Conservation (phyloP, 2,113 vertebrate genomes). For the Zosterops japonicus region DNA sequence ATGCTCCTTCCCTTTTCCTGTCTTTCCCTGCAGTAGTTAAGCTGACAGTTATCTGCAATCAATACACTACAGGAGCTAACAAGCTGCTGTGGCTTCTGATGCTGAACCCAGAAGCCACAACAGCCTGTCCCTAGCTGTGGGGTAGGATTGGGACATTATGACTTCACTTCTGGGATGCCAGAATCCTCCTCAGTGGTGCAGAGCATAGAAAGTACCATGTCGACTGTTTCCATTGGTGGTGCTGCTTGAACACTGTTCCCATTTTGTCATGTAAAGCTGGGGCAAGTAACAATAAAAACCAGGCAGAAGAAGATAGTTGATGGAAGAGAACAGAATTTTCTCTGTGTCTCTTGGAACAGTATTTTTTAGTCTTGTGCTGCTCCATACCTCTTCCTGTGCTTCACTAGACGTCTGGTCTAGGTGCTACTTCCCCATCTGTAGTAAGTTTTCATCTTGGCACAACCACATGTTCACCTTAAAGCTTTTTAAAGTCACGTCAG, state of each 20-base stretch:
- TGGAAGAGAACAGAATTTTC: neutral
- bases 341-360: neutral
- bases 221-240: neutral
- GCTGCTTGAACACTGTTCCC: neutral
- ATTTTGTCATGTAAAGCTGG: neutral
- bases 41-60: neutral
- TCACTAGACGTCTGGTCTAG: neutral
- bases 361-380: neutral
- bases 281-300: neutral
- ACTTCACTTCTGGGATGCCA: neutral
- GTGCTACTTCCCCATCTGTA: neutral
- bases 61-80: neutral
- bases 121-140: neutral
- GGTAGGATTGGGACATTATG: neutral
- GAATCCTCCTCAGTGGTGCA: neutral
- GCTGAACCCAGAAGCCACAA: neutral
- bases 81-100: neutral
- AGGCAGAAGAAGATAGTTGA: neutral
- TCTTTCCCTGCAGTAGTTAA: neutral
- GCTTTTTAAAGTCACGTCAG: neutral
- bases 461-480: neutral
- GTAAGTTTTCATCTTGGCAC: neutral
- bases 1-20: neutral
- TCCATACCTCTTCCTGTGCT: neutral
- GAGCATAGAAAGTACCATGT: neutral